phyloP scores from a whole-genome alignment of 1,140 invertebrate genomes.

The Lordiphosa collinella region DNA sequence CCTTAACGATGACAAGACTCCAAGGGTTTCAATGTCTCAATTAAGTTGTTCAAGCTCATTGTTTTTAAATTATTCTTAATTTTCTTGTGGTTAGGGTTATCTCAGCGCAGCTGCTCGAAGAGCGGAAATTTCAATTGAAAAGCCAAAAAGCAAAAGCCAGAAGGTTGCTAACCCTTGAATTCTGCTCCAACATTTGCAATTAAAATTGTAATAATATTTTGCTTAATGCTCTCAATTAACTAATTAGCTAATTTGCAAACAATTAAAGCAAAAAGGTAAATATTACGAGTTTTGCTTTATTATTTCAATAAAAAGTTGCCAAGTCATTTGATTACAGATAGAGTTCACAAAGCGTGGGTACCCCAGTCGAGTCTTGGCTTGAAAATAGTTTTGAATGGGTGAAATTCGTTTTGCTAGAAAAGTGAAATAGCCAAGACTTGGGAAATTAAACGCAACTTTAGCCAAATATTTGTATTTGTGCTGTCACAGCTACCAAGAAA shows the following conservation, averaged over 20 bases:
- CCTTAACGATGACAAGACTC: constrained; percentile 69
- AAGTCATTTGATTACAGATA: constrained; percentile 65
- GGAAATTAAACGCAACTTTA: neutral
- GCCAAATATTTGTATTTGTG: neutral
- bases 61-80: constrained; percentile 71
- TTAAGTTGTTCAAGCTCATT: constrained; percentile 69
- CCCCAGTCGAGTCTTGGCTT: constrained; percentile 3
- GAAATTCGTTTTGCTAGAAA: constrained; percentile 1
- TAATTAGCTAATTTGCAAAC: constrained; percentile 77
- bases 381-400: constrained; percentile 6
- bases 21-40: constrained; percentile 52
- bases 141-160: constrained; percentile 29
- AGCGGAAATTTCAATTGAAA: constrained; percentile 56
- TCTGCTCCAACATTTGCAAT: constrained; percentile 18
- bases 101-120: constrained; percentile 46
- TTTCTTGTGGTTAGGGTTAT: constrained; percentile 57
- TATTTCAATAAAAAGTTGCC: constrained; percentile 41
- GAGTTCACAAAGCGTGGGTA: too few relatives aligned
- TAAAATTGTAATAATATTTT: constrained; percentile 52
- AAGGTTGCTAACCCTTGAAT: constrained; percentile 38
- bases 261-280: constrained; percentile 46
- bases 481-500: constrained; percentile 1
- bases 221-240: constrained; percentile 58
- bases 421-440: constrained; percentile 2
- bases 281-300: constrained; percentile 18